Conservation (phyloP, 2,113 vertebrate genomes). For the Alces alces region DNA sequence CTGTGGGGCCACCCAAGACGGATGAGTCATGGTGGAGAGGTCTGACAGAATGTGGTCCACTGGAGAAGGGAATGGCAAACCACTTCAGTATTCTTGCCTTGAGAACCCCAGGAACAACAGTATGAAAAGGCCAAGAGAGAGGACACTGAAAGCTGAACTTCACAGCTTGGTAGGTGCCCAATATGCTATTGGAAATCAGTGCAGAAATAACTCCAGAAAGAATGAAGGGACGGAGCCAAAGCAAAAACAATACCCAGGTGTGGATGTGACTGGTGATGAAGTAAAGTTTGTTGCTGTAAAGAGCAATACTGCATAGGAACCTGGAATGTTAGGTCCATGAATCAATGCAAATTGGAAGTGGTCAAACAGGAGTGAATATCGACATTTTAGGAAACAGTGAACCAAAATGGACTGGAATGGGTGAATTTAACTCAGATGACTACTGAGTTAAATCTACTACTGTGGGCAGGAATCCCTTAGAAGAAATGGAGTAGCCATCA, state of each 20-base stretch:
- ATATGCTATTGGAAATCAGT: neutral
- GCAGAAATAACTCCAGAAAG: neutral
- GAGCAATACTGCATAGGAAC: neutral
- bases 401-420: neutral
- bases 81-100: neutral
- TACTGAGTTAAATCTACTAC: neutral
- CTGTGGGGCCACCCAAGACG: fast-evolving
- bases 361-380: neutral
- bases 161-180: neutral
- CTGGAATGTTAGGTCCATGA: neutral
- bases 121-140: neutral
- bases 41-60: neutral
- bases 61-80: neutral
- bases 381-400: neutral
- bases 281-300: neutral
- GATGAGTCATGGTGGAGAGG: neutral
- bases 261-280: neutral
- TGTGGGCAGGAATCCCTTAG: neutral
- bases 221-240: neutral
- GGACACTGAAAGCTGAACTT: neutral
- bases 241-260: neutral
- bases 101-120: neutral
- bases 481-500: neutral
- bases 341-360: neutral
- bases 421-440: neutral